Percentiles rank a stretch among this genome's conserved stretches.
Evolutionary conservation across 2,113 vertebrate species (phyloP).

Genomic region (Illadopsis cleaveri): DNA sequence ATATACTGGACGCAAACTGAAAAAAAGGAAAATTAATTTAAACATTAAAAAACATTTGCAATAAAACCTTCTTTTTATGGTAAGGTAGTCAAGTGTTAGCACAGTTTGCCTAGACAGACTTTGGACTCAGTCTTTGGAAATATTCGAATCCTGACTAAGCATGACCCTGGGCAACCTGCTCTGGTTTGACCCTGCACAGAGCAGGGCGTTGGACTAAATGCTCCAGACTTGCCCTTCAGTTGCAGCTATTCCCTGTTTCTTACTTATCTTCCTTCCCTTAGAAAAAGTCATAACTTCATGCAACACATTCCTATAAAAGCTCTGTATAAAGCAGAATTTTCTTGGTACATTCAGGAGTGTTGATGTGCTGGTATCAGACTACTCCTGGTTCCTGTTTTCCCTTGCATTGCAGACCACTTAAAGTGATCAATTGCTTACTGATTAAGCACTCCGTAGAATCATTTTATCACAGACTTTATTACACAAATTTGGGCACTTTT

Average conservation of each 20-base stretch:
- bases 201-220: neutral
- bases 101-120: neutral
- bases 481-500: neutral
- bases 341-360: neutral
- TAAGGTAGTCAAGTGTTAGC: neutral
- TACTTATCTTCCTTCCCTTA: neutral
- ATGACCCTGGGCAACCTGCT: neutral
- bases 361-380: neutral
- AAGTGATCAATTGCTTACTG: neutral
- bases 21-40: neutral
- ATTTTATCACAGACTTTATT: neutral
- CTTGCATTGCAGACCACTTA: neutral
- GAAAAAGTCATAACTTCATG: neutral
- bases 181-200: neutral
- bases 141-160: accelerated
- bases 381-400: neutral
- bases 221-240: neutral
- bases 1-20: neutral
- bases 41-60: neutral
- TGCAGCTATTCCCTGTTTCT: neutral
- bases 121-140: neutral
- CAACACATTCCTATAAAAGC: neutral
- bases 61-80: neutral
- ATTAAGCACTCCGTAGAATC: neutral
- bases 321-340: neutral